Evolutionary conservation across 2,113 vertebrate species (phyloP).

Genomic region (Aepyceros melampus): DNA sequence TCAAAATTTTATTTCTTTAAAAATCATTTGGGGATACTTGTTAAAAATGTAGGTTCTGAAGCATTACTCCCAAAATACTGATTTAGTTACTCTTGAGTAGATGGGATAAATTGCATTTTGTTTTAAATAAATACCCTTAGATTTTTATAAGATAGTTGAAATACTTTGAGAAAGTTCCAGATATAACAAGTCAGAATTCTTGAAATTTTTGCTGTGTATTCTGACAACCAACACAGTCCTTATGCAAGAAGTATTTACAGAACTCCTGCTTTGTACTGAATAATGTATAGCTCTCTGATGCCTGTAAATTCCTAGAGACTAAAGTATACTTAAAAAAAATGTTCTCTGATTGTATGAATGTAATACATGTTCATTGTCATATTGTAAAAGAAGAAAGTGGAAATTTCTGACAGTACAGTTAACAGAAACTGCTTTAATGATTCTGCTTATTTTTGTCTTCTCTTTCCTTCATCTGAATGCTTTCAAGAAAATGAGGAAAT

Average conservation of each 20-base stretch:
- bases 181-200: conserved; percentile 21
- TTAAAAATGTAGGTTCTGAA: not conserved
- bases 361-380: not conserved
- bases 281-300: not conserved
- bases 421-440: not conserved
- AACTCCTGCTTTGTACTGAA: not conserved
- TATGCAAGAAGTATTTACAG: not conserved
- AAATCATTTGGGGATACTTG: not conserved
- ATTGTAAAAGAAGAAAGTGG: conserved; percentile 1
- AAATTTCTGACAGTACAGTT: not conserved
- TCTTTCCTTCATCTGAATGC: not conserved
- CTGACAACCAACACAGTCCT: not conserved
- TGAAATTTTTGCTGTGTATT: conserved; percentile 15
- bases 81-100: not conserved
- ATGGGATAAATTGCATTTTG: not conserved
- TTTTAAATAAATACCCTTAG: not conserved
- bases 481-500: conserved; percentile 3
- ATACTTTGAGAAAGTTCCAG: conserved; percentile 7
- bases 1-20: conserved; percentile 24
- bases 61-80: not conserved
- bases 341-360: not conserved
- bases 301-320: not conserved
- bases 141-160: conserved; percentile 15
- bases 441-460: conserved; percentile 26
- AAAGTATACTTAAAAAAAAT: not conserved